Evolutionary conservation across 2,113 vertebrate species (phyloP), one percentile per base, ranked within the genome.

Genomic region (Gadus macrocephalus): DNA sequence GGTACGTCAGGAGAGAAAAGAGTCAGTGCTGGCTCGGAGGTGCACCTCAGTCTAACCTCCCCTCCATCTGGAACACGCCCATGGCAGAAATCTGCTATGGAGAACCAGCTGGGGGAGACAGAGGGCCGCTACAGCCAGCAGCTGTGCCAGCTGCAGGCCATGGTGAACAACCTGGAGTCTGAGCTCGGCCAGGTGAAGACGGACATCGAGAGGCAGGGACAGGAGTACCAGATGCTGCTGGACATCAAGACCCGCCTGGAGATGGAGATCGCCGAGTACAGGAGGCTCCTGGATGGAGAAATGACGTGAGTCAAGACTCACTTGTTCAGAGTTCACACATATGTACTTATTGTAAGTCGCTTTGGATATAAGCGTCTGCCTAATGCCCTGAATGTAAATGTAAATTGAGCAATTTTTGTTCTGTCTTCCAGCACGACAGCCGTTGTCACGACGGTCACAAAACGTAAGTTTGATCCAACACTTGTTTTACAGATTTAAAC

Each of bases 221-320:
- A 0, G 0, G 92, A 92, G 0, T 93, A 92, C 82, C 49, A 83
- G 68, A 0, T 71, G 15, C 89, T 93, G 64, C 86, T 93, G 1
- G 81, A 91, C 74, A 84, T 92, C 78, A 93, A 93, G 82, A 89
- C 84, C 71, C 72, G 87, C 53, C 89, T 93, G 73, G 92, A 93
- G 86, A 1, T 92, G 85, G 92, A 93, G 88, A 93, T 93, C 6
- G 88, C 91, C 0, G 91, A 92, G 78, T 93, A 93, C 86, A 85
- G 92, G 15, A 82, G 91, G 15, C 86, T 93, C 72, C 75, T 93
- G 85, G 91, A 92, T 1, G 92, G 90, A 81, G 89, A 91, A 53
- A 0, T 62, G 0, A 64, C 20, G 91, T 92, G 80, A 85, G 85
- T 7, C 63, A 8, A 38, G 16, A 15, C 62, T 61, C 59, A 22